Base-by-base conservation (phyloP, 2,888 invertebrate genomes). In the Dastarcus helophoroides region DNA sequence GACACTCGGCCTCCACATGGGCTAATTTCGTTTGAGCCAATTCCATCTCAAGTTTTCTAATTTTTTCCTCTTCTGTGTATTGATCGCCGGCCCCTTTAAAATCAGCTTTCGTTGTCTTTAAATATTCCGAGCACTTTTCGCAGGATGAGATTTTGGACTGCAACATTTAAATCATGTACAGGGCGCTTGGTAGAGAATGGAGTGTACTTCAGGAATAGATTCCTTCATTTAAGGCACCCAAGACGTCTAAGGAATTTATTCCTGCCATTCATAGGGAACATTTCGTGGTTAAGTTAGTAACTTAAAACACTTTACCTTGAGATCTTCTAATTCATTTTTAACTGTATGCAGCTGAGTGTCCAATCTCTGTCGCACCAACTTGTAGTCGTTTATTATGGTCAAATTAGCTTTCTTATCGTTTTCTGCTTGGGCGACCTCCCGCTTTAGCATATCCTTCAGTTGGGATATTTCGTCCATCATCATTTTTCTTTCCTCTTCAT, bases 11-110 rank as follows among this genome's bases (percentile, higher is more conserved):
- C 63, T 98, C 94, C 3, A 97, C 98, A 42, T 95, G 82, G 1
- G 91, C 93, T 42, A 98, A 66, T 61, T 98, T 98, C 1, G 95
- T 91, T 58, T 93, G 89, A 2, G 97, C 98, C 43, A 98, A 64
- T 53, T 98, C 95, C 35, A 95, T 66, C 59, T 98, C 98, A 10
- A 98, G 64, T 56, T 91, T 93, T 3, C 90, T 70, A 29, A 91
- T 79, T 22, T 69, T 57, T 12, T 48, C 48, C 6, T 65, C 63
- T 35, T 69, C 66, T 1, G 64, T 40, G 11, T 36, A 32, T 17
- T 43, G 40, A 16, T 46, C 47, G 8, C 55, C 41, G 2, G 38
- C 29, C 3, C 17, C 16, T 14, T 50, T 35, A 6, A 26, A 19
- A 9, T 37, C 40, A 3, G 29, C 23, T 26, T 46, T 33, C 11